Conservation (phyloP, 1,140 invertebrate genomes). For the Polypedilum pembai region DNA sequence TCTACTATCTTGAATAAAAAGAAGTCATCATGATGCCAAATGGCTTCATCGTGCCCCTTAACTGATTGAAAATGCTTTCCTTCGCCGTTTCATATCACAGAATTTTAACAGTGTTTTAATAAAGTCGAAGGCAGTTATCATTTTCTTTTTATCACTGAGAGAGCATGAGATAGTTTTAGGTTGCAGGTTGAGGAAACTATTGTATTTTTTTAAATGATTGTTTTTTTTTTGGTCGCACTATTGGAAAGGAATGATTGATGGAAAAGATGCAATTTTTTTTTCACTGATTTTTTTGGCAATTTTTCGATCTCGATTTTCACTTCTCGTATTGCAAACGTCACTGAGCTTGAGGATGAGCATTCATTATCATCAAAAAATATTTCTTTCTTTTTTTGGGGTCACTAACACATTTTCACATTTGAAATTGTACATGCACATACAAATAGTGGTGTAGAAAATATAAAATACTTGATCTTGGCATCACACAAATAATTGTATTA, state of each 20-base stretch:
- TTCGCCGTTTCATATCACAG: slow-evolving; percentile 21
- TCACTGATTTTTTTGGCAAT: neutral
- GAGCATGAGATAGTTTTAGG: neutral
- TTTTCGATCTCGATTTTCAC: too few relatives aligned
- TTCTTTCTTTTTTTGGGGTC: too few relatives aligned
- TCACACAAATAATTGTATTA: too few relatives aligned
- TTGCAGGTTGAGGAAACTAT: too few relatives aligned
- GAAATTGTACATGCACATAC: too few relatives aligned
- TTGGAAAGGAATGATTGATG: slow-evolving; percentile 6
- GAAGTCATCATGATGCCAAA: neutral
- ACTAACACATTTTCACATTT: too few relatives aligned
- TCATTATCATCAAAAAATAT: too few relatives aligned
- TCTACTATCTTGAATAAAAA: neutral
- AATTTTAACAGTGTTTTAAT: slow-evolving; percentile 3
- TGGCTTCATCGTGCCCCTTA: slow-evolving; percentile 5
- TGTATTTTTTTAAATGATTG: neutral
- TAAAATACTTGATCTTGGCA: too few relatives aligned
- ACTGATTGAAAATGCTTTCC: slow-evolving; percentile 1
- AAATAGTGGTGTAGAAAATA: too few relatives aligned
- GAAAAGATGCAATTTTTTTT: neutral
- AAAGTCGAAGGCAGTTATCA: slow-evolving; percentile 8
- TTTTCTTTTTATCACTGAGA: slow-evolving; percentile 9
- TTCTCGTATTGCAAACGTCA: too few relatives aligned
- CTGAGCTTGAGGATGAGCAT: too few relatives aligned
- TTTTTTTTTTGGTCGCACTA: neutral